These are phyloP conservation scores for Cololabis saira DNA, from an alignment of 2,113 vertebrate species.

Conservation along the genomic window DNA sequence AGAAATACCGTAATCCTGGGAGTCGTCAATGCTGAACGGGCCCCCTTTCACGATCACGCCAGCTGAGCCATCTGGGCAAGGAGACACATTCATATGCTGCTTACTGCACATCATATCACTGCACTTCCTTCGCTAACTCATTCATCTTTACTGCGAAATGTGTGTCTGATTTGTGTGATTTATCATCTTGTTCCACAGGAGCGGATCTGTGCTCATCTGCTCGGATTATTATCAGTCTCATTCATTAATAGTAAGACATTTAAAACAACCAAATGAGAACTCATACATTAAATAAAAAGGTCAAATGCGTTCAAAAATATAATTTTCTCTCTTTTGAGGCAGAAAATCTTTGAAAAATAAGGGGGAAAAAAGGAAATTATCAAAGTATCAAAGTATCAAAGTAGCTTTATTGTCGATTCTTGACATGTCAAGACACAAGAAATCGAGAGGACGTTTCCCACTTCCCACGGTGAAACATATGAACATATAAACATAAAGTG, in stretches of 20 bases:
- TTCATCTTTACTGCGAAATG: slow-evolving; percentile 8
- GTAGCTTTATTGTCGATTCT: no score
- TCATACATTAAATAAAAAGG: no score
- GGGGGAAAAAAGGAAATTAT: no score
- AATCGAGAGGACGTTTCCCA: no score
- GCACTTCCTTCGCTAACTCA: slow-evolving; percentile 1
- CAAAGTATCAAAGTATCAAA: no score
- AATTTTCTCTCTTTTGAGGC: no score
- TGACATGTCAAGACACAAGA: no score
- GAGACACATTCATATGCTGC: slow-evolving; percentile 25
- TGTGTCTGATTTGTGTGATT: slow-evolving; percentile 37
- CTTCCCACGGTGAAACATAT: no score
- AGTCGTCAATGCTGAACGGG: slow-evolving; percentile 85
- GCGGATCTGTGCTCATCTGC: slow-evolving; percentile 30
- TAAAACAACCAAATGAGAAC: no score
- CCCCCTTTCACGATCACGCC: slow-evolving; percentile 86
- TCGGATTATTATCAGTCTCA: background rate
- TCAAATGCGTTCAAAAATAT: no score
- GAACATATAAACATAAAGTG: no score
- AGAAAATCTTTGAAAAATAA: no score
- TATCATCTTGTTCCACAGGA: slow-evolving; percentile 18
- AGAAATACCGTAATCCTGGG: slow-evolving; percentile 84
- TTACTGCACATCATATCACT: background rate
- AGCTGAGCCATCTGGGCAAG: slow-evolving; percentile 87
- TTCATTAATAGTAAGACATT: background rate